These are phyloP conservation scores for Hippocampus zosterae DNA, from an alignment of 2,113 vertebrate species.

Conservation along the genomic window DNA sequence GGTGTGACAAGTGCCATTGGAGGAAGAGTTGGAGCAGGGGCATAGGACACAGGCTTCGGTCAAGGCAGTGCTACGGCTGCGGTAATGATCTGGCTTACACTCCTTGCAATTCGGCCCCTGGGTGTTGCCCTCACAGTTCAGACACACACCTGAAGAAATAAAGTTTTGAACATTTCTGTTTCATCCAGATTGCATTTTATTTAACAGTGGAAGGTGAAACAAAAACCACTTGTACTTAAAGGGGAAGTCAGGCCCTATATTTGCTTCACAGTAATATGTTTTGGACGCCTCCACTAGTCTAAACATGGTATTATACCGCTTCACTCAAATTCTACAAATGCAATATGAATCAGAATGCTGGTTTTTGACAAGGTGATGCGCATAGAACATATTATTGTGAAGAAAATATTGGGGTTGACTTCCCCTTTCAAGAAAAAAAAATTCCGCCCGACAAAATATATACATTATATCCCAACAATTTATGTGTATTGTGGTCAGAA, in stretches of 20 bases:
- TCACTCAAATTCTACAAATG: no score
- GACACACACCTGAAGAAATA: constrained; percentile 74
- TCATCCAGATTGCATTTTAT: neutral
- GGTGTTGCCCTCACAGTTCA: constrained; percentile 84
- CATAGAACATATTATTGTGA: no score
- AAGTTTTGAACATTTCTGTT: constrained; percentile 11
- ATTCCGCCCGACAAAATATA: neutral
- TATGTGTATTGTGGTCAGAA: neutral
- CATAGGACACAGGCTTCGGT: constrained; percentile 74
- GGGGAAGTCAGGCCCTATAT: no score
- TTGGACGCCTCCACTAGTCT: no score
- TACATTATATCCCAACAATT: neutral
- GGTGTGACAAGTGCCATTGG: constrained; percentile 79
- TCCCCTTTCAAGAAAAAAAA: neutral
- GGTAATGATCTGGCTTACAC: constrained; percentile 81
- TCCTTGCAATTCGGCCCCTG: constrained; percentile 84
- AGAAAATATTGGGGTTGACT: no score
- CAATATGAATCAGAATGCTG: no score
- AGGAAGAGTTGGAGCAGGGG: constrained; percentile 85
- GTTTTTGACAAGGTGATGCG: no score
- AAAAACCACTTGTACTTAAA: neutral
- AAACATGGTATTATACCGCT: no score
- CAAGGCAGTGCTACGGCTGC: constrained; percentile 26
- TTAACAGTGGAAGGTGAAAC: neutral
- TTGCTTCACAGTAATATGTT: no score